Evolutionary conservation across 2,797 vertebrate genomes (phyloP).

Genomic region (Phylloscopus collybita): DNA sequence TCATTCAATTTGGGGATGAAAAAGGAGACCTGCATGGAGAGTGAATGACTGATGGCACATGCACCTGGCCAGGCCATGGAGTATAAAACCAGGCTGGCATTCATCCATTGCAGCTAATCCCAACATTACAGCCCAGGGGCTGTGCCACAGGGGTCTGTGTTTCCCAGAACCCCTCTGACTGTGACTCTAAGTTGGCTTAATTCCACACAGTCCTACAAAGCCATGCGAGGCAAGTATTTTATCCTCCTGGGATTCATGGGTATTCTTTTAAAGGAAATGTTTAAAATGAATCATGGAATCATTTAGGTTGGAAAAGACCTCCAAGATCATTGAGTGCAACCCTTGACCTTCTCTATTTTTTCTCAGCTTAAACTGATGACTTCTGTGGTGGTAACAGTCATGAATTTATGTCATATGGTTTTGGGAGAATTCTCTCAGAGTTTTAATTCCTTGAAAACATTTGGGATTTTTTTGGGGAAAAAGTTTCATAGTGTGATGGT

Average conservation of each 20-base stretch:
- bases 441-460: background rate
- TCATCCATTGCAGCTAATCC: background rate
- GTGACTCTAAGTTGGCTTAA: background rate
- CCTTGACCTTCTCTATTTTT: background rate
- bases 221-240: background rate
- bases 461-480: background rate
- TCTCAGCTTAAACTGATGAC: background rate
- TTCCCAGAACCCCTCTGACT: background rate
- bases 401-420: background rate
- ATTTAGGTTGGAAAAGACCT: background rate
- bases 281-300: background rate
- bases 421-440: background rate
- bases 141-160: background rate
- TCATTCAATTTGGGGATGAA: background rate
- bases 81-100: background rate
- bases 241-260: background rate
- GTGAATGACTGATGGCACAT: accelerated
- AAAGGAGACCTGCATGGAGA: background rate
- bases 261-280: background rate
- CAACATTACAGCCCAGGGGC: background rate
- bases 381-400: background rate
- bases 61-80: background rate
- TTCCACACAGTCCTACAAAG: background rate
- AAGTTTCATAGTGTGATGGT: background rate
- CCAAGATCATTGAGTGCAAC: background rate